Conservation (phyloP, 2,113 vertebrate genomes). For the Eclectus roratus region DNA sequence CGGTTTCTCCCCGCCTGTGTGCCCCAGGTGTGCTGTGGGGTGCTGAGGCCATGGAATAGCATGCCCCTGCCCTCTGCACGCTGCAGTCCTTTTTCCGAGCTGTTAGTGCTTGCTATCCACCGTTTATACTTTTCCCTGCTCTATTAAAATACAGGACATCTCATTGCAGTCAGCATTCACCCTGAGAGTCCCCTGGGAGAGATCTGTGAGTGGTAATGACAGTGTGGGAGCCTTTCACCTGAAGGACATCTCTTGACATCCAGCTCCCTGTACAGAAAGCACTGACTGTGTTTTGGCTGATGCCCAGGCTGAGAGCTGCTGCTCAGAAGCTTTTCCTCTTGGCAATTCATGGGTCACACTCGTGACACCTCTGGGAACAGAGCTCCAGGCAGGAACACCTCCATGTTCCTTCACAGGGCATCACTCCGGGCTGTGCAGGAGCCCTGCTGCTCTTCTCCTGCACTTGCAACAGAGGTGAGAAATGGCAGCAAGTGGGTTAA, state of each 20-base stretch:
- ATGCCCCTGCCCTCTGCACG: background rate
- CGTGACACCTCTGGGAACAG: accelerated
- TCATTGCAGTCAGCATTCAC: background rate
- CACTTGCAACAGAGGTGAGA: background rate
- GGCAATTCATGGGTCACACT: accelerated
- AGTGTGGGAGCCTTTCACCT: conserved; percentile 27
- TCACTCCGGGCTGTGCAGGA: background rate
- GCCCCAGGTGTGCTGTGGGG: accelerated
- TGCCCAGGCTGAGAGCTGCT: background rate
- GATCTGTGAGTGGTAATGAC: conserved; percentile 27
- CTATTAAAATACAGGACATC: background rate
- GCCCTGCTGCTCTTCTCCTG: background rate
- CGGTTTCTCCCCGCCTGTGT: accelerated
- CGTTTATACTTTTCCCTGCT: accelerated
- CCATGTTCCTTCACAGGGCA: background rate
- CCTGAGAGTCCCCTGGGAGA: background rate
- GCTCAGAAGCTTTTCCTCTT: background rate
- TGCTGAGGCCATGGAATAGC: background rate
- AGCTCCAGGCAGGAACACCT: background rate
- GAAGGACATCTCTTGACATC: background rate
- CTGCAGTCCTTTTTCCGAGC: background rate
- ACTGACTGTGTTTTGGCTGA: background rate
- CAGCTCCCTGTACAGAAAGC: background rate
- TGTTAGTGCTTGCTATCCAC: background rate
- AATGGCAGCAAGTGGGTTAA: background rate